Conservation (phyloP, 2,113 vertebrate genomes). For the Fregata magnificens region DNA sequence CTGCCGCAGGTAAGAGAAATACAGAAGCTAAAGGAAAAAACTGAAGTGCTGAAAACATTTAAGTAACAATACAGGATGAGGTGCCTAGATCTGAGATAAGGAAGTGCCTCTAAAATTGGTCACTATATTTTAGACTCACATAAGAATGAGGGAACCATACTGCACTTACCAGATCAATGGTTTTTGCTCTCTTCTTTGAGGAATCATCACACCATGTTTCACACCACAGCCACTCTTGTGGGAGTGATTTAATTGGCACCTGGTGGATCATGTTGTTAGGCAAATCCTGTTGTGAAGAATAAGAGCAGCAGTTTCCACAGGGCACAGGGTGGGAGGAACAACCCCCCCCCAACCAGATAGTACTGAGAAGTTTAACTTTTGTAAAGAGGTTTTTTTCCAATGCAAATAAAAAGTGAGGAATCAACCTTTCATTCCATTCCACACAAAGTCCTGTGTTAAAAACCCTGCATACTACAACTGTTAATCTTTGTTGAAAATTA, state of each 20-base stretch:
- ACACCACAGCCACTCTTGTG: slow-evolving; percentile 99
- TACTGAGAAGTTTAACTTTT: neutral
- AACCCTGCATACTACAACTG: neutral
- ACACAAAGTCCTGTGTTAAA: neutral
- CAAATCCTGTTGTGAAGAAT: slow-evolving; percentile 82
- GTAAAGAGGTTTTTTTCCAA: neutral
- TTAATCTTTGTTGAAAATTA: neutral
- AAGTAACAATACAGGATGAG: neutral
- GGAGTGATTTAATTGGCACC: slow-evolving; percentile 96
- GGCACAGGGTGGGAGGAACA: neutral
- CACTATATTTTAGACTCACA: neutral
- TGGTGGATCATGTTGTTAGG: slow-evolving; percentile 99
- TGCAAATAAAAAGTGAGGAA: neutral
- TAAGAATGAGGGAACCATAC: neutral
- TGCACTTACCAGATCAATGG: slow-evolving; percentile 91
- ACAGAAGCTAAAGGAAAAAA: neutral
- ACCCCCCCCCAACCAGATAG: neutral
- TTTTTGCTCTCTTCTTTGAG: slow-evolving; percentile 92
- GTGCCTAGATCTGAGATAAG: neutral
- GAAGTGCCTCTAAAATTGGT: neutral
- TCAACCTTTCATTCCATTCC: neutral
- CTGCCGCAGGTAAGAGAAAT: neutral
- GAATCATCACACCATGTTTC: slow-evolving; percentile 96
- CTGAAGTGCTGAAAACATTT: neutral
- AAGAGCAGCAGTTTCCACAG: neutral